A percentile compares a stretch with the other conserved stretches of the same genome.
Conservation (phyloP, 2,797 vertebrate species). For the Petrocephalus sullivani region DNA sequence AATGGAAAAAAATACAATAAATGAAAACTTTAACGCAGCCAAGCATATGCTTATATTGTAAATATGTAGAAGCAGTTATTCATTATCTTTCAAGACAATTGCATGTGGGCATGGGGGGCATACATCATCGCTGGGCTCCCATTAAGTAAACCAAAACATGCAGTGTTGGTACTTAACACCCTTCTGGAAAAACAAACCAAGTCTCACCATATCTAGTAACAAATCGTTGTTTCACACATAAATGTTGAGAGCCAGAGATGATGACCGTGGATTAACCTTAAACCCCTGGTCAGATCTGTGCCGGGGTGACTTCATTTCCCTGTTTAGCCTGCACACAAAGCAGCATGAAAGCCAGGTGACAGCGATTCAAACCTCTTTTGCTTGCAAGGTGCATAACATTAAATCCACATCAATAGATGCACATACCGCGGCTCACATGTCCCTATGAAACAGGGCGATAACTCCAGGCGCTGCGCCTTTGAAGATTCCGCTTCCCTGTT, state of each 20-base stretch:
- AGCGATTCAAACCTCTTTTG: not conserved
- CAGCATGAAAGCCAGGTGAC: not conserved
- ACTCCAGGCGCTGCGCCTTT: not conserved
- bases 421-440: not conserved
- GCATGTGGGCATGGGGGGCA: not conserved
- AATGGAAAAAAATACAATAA: not conserved
- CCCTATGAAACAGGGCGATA: not conserved
- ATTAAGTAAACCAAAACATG: not conserved
- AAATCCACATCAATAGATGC: slow-evolving; percentile 6
- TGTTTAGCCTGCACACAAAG: not conserved
- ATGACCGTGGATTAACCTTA: not conserved
- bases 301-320: not conserved
- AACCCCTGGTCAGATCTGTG: not conserved
- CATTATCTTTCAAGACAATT: not conserved
- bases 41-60: not conserved
- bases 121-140: not conserved
- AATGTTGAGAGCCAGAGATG: not conserved
- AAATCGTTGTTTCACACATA: not conserved
- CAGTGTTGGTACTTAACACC: not conserved
- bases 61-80: not conserved
- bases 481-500: not conserved
- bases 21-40: not conserved
- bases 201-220: not conserved
- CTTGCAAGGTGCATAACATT: not conserved
- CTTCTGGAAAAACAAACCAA: not conserved